These are phyloP conservation scores for Discoglossus pictus DNA, from an alignment of 2,797 vertebrate species.

Conservation along the genomic window DNA sequence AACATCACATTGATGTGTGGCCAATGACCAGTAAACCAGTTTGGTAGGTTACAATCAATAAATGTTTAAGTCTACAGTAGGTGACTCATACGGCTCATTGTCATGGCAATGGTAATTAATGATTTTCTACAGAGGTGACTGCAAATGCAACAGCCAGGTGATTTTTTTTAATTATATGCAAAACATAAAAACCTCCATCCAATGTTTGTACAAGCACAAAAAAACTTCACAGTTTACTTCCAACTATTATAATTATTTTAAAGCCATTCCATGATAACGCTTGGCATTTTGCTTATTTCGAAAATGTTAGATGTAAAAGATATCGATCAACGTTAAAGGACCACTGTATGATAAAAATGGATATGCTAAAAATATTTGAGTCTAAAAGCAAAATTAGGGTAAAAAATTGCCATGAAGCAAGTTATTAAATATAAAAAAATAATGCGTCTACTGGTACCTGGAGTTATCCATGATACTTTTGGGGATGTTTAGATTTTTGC, in stretches of 20 bases:
- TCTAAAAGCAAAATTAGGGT: no score
- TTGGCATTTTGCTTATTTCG: no score
- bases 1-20: slow-evolving; percentile 27
- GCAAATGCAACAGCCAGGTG: background rate
- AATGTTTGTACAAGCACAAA: background rate
- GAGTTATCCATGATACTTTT: no score
- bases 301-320: no score
- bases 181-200: slow-evolving; percentile 6
- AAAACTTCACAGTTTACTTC: background rate
- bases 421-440: no score
- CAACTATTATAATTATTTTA: slow-evolving; percentile 11
- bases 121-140: slow-evolving; percentile 7
- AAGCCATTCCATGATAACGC: background rate
- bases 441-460: no score
- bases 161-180: slow-evolving; percentile 25
- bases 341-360: no score
- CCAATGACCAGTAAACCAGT: slow-evolving; percentile 35
- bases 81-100: slow-evolving; percentile 54
- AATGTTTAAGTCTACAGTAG: slow-evolving; percentile 13
- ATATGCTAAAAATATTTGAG: no score
- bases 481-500: no score
- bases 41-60: slow-evolving; percentile 44
- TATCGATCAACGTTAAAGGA: no score
- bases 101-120: slow-evolving; percentile 69
- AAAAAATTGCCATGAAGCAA: no score